Conservation (phyloP, 2,113 vertebrate genomes). For the Aegotheles bennettii region DNA sequence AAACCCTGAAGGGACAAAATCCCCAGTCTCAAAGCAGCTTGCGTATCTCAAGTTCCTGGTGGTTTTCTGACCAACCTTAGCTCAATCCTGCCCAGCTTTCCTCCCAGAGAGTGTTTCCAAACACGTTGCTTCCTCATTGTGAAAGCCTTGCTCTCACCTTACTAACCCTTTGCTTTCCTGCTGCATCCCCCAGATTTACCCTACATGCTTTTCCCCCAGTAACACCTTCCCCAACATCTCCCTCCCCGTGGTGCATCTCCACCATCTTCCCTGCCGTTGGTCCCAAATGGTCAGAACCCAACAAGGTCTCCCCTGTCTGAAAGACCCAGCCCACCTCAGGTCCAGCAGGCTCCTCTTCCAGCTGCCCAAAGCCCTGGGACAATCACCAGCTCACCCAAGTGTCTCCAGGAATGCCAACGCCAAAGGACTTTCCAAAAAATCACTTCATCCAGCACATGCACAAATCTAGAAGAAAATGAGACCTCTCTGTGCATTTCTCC, state of each 20-base stretch:
- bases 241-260: not conserved
- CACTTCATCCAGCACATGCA: not conserved
- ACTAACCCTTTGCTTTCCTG: not conserved
- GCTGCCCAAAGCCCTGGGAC: not conserved
- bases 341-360: not conserved
- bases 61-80: not conserved
- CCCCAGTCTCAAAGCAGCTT: not conserved
- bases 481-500: not conserved
- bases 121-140: not conserved
- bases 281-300: not conserved
- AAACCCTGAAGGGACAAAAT: not conserved
- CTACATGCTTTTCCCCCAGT: not conserved
- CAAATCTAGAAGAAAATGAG: not conserved
- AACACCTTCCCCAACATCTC: not conserved
- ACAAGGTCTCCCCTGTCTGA: not conserved
- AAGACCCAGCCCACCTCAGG: fast-evolving
- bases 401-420: not conserved
- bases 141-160: not conserved
- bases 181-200: not conserved
- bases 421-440: not conserved
- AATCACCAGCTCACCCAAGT: not conserved
- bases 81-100: not conserved
- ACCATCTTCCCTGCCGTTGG: not conserved
- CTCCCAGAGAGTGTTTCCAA: not conserved
- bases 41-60: not conserved